phyloP scores from a whole-genome alignment of 1,140 invertebrate genomes.

The Habropoda laboriosa region DNA sequence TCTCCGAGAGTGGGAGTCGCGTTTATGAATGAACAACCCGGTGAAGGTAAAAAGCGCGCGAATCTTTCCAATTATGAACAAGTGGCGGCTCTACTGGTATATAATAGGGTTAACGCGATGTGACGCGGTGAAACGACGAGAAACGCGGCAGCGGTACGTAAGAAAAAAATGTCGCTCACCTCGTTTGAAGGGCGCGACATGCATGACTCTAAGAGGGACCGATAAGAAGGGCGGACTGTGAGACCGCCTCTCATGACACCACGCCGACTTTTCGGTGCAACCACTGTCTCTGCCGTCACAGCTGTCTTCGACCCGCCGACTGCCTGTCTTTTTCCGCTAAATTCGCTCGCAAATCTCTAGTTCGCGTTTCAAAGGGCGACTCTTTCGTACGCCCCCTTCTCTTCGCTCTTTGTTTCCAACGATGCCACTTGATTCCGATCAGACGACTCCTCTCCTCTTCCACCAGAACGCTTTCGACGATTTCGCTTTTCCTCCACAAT shows the following conservation, averaged over 20 bases:
- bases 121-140: neutral
- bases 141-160: neutral
- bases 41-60: slow-evolving; percentile 36
- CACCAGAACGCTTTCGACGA: neutral
- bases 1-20: neutral
- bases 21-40: slow-evolving; percentile 34
- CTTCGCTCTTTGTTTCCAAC: neutral
- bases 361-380: slow-evolving; percentile 6
- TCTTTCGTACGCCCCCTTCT: slow-evolving; percentile 24
- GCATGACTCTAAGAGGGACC: slow-evolving; percentile 81
- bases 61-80: slow-evolving; percentile 28
- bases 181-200: slow-evolving; percentile 82
- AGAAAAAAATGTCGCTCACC: slow-evolving; percentile 70
- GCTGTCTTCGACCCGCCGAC: slow-evolving; percentile 48
- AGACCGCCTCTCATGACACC: slow-evolving; percentile 82
- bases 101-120: neutral
- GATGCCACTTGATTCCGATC: neutral
- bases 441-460: neutral
- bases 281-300: slow-evolving; percentile 69
- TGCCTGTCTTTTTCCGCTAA: slow-evolving; percentile 28
- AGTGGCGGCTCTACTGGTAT: neutral
- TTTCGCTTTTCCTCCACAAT: too few species aligned
- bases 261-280: slow-evolving; percentile 76
- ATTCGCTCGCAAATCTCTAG: slow-evolving; percentile 15
- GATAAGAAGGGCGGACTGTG: slow-evolving; percentile 80